Conservation (phyloP, 2,888 invertebrate species). For the Pandemis heparana region DNA sequence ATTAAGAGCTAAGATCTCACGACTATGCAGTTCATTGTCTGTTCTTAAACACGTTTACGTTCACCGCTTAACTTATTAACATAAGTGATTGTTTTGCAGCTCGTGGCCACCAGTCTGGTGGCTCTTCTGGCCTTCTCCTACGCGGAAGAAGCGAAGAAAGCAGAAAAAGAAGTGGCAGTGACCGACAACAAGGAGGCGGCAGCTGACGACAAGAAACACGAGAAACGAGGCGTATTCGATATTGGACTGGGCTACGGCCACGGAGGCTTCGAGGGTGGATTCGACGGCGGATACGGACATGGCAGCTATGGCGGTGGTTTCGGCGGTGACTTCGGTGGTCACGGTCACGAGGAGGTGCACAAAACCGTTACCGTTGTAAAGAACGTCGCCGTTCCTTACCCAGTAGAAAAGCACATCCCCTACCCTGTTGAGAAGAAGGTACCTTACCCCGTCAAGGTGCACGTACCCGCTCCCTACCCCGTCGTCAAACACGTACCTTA, state of each 20-base stretch:
- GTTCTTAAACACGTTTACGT: not conserved
- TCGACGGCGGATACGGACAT: conserved; percentile 54
- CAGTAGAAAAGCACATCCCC: conserved; percentile 90
- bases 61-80: conserved; percentile 30
- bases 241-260: conserved; percentile 82
- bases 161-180: conserved; percentile 86
- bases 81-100: conserved; percentile 64
- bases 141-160: conserved; percentile 86
- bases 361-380: conserved; percentile 91
- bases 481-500: conserved; percentile 88
- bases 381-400: conserved; percentile 90
- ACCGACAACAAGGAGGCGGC: conserved; percentile 83
- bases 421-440: conserved; percentile 88
- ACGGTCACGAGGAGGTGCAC: conserved; percentile 84
- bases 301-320: conserved; percentile 65
- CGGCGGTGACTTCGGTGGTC: conserved; percentile 55
- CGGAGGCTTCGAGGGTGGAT: conserved; percentile 55
- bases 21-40: conserved; percentile 14
- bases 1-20: conserved; percentile 8
- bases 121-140: conserved; percentile 86
- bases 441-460: conserved; percentile 87
- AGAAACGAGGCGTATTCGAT: conserved; percentile 90
- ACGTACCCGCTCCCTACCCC: conserved; percentile 89
- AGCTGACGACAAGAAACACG: conserved; percentile 88
- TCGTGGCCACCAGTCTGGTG: conserved; percentile 87